Base-by-base conservation (phyloP, 2,888 invertebrate genomes). In the Amphipoea lucens region DNA sequence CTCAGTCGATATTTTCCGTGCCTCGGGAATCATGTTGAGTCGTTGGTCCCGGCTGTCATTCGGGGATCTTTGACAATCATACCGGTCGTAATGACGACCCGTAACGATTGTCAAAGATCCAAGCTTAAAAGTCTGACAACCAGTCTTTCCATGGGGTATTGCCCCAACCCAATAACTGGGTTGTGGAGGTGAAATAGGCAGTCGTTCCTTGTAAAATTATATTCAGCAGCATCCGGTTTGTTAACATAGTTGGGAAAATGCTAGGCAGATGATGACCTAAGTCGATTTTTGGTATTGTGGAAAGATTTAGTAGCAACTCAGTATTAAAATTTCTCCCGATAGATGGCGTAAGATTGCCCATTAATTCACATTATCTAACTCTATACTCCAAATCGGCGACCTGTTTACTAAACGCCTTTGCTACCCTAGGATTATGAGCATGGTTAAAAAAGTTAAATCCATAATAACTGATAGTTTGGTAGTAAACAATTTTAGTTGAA, bases 391-490 rank as follows among this genome's bases (percentile, higher is more conserved):
- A 48, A 48, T 60, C 54, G 11, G n/a, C 1, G 54, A 51, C 17
- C 6, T 42, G 1, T 1, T 57, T 20, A 45, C 54, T 14, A 17
- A 51, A 29, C 17, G 23, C 48, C 66, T 51, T 62, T n/a, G 60
- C 81, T 67, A 67, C 17, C 4, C 20, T 80, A 67, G 12, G 14
- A 57, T 65, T 29, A 20, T 17, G 20, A 48, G 73, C 57, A 80
- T 73, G 29, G 23, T 60, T 14, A 42, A 57, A 23, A 11, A 7
- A 48, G 23, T 54, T 17, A 48, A 66, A n/a, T n/a, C 9, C 11
- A 20, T 65, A 66, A 17, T 40, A 40, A 40, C 51, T 36, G 20
- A 57, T 45, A 29, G 17, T 67, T 57, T 17, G 51, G 29, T 78
- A 36, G 57, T n/a, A 62, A 78, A 70, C 20, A 63, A 62, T 9